Percentiles rank a stretch among this genome's conserved stretches.
Evolutionary conservation across 2,797 vertebrate genomes (phyloP).

Genomic region (Macrochelys suwanniensis): DNA sequence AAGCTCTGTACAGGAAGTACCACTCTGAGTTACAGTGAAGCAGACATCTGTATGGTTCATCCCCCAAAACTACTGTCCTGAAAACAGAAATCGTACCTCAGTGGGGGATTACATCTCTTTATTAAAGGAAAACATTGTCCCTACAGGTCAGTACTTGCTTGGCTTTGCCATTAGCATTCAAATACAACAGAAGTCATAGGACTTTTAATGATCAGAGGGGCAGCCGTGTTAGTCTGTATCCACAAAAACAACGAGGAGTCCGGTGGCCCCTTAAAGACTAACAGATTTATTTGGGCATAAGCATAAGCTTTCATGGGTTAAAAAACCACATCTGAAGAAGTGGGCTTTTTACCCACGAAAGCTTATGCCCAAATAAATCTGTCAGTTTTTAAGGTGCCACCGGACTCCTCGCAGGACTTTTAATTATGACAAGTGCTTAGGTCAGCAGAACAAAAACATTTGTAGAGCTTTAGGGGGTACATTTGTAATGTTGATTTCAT

Average conservation of each 20-base stretch:
- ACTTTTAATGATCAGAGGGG: background rate
- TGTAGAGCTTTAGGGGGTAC: background rate
- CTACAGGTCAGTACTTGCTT: background rate
- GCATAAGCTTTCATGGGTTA: too few relatives aligned
- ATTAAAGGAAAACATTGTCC: constrained; percentile 53
- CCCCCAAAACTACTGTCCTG: constrained; percentile 3
- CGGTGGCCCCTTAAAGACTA: too few relatives aligned
- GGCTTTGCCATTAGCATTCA: background rate
- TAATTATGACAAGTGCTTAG: background rate
- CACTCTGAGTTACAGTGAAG: background rate
- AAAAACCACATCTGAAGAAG: too few relatives aligned
- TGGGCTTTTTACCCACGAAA: too few relatives aligned
- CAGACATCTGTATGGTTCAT: constrained; percentile 35
- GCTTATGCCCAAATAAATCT: too few relatives aligned
- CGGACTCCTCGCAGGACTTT: background rate
- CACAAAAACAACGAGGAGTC: too few relatives aligned
- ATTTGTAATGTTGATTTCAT: background rate
- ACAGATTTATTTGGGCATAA: too few relatives aligned
- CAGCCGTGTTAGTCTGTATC: too few relatives aligned
- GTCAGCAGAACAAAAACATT: background rate
- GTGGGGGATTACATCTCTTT: constrained; percentile 40
- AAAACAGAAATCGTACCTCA: background rate
- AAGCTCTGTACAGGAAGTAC: background rate
- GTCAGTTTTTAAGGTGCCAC: too few relatives aligned
- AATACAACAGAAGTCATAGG: background rate